phyloP scores from a whole-genome alignment of 53 echinoderm and acorn worm genomes.

The Temnopleurus reevesii region DNA sequence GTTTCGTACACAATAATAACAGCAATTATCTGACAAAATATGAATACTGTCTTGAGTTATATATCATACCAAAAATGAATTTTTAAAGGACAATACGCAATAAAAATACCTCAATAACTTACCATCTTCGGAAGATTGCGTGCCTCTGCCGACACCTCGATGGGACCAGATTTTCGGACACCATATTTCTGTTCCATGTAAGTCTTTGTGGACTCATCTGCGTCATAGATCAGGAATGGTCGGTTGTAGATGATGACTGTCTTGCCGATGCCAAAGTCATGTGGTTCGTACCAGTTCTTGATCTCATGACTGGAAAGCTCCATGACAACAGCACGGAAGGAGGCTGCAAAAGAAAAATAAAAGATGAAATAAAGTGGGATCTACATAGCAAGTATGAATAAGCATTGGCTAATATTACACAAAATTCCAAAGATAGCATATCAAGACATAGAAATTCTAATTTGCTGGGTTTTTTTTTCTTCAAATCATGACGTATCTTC shows the following conservation, averaged over 20 bases:
- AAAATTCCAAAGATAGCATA: too few relatives aligned
- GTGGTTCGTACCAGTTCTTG: slow-evolving; percentile 89
- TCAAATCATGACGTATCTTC: too few relatives aligned
- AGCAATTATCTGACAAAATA: too few relatives aligned
- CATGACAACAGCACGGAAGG: slow-evolving; percentile 97
- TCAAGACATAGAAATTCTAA: too few relatives aligned
- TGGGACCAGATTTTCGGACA: slow-evolving; percentile 71
- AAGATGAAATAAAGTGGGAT: background rate
- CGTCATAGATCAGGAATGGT: slow-evolving; percentile 95
- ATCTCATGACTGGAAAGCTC: slow-evolving; percentile 95
- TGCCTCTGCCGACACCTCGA: slow-evolving; percentile 67
- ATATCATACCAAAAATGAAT: too few relatives aligned
- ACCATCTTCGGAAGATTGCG: slow-evolving; percentile 68
- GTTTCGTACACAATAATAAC: too few relatives aligned
- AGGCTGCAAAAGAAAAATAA: slow-evolving; percentile 63
- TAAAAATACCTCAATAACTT: too few relatives aligned
- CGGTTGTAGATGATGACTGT: slow-evolving; percentile 95
- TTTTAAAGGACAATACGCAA: too few relatives aligned
- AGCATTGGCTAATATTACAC: too few relatives aligned
- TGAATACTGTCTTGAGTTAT: too few relatives aligned
- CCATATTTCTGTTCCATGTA: slow-evolving; percentile 76
- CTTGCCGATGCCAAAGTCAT: slow-evolving; percentile 86
- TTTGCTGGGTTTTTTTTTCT: too few relatives aligned
- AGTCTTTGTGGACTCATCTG: slow-evolving; percentile 83
- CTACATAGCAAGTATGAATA: too few relatives aligned